Percentiles rank a stretch among this genome's conserved stretches.
Conservation (phyloP, 2,113 vertebrate genomes). For the Erythrolamprus reginae region DNA sequence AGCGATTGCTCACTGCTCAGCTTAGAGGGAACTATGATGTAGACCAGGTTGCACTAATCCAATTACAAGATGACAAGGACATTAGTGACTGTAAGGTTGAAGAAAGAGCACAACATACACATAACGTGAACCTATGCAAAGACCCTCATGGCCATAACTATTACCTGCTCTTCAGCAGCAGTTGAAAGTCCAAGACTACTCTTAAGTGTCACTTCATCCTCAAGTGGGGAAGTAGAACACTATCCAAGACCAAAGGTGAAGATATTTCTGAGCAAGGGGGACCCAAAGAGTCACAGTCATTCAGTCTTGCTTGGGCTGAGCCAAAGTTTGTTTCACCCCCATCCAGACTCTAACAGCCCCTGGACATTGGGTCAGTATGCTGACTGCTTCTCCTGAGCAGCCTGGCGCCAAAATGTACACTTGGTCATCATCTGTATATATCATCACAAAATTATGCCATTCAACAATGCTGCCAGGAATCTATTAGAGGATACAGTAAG, state of each 20-base stretch:
- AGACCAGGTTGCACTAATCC: neutral
- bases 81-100: neutral
- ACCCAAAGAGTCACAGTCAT: neutral
- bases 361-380: neutral
- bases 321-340: neutral
- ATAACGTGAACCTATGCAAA: neutral
- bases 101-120: neutral
- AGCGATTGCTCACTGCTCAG: no score
- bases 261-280: neutral
- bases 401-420: neutral
- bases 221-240: neutral
- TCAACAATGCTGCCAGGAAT: neutral
- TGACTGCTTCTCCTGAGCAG: neutral
- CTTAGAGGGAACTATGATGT: no score
- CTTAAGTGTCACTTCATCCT: neutral
- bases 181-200: neutral
- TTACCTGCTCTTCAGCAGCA: neutral
- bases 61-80: neutral
- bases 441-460: neutral
- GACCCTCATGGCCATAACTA: neutral
- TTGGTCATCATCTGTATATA: neutral
- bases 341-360: neutral
- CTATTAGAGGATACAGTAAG: neutral
- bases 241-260: neutral
- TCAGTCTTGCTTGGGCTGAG: neutral